phyloP scores from a whole-genome alignment of 92 coral and sea anemone genomes.

The Bergia puertoricense region DNA sequence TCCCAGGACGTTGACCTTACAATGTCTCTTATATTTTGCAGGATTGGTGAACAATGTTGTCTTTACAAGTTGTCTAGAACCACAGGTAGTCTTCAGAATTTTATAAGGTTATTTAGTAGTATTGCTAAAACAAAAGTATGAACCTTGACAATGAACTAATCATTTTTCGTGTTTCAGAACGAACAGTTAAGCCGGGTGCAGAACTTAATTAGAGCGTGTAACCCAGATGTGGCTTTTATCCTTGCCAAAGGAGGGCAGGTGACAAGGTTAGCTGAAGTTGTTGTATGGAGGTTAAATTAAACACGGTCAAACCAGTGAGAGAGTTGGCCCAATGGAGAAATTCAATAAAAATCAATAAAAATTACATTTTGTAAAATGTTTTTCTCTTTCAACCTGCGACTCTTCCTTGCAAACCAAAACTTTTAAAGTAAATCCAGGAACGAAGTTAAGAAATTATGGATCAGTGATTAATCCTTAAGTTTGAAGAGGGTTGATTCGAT shows the following conservation, averaged over 20 bases:
- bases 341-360: no score
- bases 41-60: conserved; percentile 85
- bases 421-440: no score
- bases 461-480: no score
- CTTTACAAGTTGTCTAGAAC: conserved; percentile 82
- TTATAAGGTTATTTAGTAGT: background rate
- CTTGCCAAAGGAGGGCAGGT: conserved; percentile 87
- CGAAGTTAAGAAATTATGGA: no score
- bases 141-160: background rate
- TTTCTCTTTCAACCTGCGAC: no score
- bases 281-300: background rate
- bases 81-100: conserved; percentile 55
- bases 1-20: background rate
- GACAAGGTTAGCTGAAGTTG: conserved; percentile 55
- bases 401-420: no score
- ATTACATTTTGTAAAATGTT: background rate
- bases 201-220: conserved; percentile 77
- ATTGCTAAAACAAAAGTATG: background rate
- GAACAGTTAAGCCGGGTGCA: conserved; percentile 73
- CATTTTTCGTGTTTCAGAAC: conserved; percentile 45
- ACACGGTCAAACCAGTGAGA: background rate
- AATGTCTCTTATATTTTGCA: conserved; percentile 16
- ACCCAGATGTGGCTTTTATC: conserved; percentile 81
- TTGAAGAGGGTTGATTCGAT: no score
- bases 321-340: background rate